Percentiles rank a stretch among this genome's conserved stretches.
phyloP scores from a whole-genome alignment of 2,797 vertebrate genomes.

The Orientallactaga sibirica region DNA sequence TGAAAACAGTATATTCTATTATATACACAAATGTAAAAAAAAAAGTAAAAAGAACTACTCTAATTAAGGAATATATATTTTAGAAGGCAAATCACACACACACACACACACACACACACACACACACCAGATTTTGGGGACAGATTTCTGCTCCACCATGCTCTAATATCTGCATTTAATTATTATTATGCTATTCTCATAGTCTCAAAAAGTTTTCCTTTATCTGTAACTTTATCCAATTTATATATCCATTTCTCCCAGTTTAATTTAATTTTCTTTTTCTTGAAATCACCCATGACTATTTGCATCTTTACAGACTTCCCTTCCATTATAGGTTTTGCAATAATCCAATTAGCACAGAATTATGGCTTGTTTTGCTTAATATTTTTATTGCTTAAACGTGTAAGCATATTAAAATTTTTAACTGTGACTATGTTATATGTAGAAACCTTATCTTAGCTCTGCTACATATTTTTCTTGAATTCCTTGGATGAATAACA shows the following conservation, averaged over 20 bases:
- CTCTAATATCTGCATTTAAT: constrained; percentile 21
- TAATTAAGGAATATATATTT: not conserved
- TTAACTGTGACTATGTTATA: not conserved
- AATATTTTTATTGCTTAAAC: constrained; percentile 23
- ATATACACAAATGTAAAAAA: not conserved
- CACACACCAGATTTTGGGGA: not conserved
- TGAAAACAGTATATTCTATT: not conserved
- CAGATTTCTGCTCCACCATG: constrained; percentile 5
- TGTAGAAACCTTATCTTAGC: not conserved
- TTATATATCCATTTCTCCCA: not conserved
- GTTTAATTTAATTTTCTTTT: not conserved
- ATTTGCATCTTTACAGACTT: not conserved
- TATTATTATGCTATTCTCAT: not conserved
- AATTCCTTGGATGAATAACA: not conserved
- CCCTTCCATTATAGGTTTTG: not conserved
- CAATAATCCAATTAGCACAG: not conserved
- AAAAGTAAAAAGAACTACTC: not conserved
- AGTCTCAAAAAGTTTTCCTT: constrained; percentile 6
- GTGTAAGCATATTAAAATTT: not conserved
- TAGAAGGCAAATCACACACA: not conserved
- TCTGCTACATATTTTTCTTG: not conserved
- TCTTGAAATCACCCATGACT: not conserved
- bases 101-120: not conserved
- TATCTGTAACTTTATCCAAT: not conserved
- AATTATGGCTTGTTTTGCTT: not conserved